A percentile compares a stretch with the other conserved stretches of the same genome.
Evolutionary conservation across 2,888 invertebrate genomes (phyloP).

Genomic region (Plebejus melissa): DNA sequence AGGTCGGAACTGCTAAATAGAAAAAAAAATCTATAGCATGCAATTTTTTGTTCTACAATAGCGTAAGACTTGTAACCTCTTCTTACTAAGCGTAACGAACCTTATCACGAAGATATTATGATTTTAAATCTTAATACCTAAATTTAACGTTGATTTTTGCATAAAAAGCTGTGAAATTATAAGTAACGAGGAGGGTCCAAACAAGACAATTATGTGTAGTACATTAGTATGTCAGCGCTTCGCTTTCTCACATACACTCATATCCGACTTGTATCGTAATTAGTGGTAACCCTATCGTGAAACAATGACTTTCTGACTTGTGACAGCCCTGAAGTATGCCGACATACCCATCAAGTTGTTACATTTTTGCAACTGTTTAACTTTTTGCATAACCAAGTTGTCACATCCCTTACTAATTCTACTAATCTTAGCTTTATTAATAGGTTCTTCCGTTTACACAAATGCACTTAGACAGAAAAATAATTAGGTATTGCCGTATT

Average conservation of each 20-base stretch:
- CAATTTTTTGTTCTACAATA: not conserved
- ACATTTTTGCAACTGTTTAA: not conserved
- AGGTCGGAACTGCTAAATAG: not conserved
- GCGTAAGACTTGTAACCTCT: not conserved
- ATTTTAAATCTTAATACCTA: not conserved
- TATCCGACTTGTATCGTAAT: constrained; percentile 28
- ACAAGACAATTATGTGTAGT: constrained; percentile 33
- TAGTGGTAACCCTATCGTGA: constrained; percentile 15
- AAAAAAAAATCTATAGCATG: not conserved
- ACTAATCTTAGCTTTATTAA: no score
- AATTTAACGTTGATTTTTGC: not conserved
- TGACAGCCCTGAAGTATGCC: not conserved
- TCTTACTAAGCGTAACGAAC: not conserved
- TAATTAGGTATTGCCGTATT: no score
- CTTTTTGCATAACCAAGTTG: not conserved
- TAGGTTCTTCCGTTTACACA: no score
- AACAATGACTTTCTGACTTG: not conserved
- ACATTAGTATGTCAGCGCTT: constrained; percentile 33
- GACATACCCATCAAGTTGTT: not conserved
- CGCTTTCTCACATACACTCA: constrained; percentile 33
- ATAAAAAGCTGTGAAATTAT: constrained; percentile 34
- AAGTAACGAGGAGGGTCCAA: constrained; percentile 38
- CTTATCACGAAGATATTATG: not conserved
- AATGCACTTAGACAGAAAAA: no score
- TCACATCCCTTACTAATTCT: not conserved